Evolutionary conservation across 2,113 vertebrate genomes (phyloP).

Genomic region (Apodemus sylvaticus): DNA sequence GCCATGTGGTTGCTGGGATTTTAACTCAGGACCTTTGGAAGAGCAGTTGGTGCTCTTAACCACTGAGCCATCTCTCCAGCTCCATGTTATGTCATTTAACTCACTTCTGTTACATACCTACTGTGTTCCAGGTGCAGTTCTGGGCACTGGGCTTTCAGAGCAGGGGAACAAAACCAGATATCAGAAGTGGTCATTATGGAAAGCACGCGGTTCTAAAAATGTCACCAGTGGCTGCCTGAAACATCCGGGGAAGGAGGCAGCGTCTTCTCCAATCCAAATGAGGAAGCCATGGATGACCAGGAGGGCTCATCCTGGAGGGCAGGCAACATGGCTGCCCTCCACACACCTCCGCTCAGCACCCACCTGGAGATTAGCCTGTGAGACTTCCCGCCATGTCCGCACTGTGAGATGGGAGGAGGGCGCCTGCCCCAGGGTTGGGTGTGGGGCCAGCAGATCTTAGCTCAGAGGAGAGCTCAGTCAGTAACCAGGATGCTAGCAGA

Average conservation of each 20-base stretch:
- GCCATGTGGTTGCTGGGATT: too few species aligned
- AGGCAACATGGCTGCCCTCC: rapidly evolving
- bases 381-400: background rate
- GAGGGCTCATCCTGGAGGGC: rapidly evolving
- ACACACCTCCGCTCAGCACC: background rate
- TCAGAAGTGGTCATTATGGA: background rate
- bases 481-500: too few species aligned
- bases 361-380: background rate
- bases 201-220: constrained; percentile 52
- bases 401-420: background rate
- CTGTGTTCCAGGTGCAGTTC: background rate
- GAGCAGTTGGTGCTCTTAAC: too few species aligned
- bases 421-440: background rate
- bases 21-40: too few species aligned
- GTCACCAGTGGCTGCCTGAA: background rate
- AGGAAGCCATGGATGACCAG: rapidly evolving
- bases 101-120: background rate
- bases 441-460: background rate
- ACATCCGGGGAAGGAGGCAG: background rate
- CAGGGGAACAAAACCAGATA: rapidly evolving
- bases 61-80: too few species aligned
- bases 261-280: background rate
- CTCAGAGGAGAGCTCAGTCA: background rate
- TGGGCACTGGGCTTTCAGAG: too few species aligned
- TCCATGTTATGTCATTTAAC: background rate